These are phyloP conservation scores for Lagothrix lagotricha DNA, from an alignment of 2,797 vertebrate species.

Conservation along the genomic window DNA sequence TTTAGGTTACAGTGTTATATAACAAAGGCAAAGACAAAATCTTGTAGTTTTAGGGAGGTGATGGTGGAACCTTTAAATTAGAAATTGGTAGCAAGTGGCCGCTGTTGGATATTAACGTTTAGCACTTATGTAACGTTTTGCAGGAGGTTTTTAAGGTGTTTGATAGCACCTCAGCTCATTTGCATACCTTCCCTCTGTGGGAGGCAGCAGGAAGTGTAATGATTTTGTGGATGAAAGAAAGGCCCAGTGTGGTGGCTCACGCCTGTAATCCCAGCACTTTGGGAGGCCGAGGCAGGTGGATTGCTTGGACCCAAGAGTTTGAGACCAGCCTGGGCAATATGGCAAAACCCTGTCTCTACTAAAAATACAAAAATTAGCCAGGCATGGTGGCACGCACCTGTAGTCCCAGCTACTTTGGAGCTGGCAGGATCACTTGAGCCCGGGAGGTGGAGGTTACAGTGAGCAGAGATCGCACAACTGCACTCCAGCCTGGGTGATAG, in stretches of 20 bases:
- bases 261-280: neutral
- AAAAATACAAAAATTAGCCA: neutral
- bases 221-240: neutral
- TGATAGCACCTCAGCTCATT: constrained; percentile 21
- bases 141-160: neutral
- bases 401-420: neutral
- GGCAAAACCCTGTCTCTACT: neutral
- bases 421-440: neutral
- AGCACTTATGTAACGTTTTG: constrained; percentile 10
- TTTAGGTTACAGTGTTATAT: neutral
- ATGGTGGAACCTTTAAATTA: neutral
- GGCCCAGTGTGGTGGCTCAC: neutral
- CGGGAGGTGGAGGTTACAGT: neutral
- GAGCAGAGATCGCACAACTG: neutral
- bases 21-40: neutral
- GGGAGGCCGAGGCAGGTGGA: neutral
- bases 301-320: neutral
- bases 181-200: neutral
- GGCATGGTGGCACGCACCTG: neutral
- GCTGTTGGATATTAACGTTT: neutral
- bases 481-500: neutral
- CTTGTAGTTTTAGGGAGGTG: neutral
- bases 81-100: neutral
- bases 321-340: neutral
- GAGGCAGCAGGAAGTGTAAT: neutral